Percentiles rank a stretch among this genome's conserved stretches.
phyloP scores from a whole-genome alignment of 2,797 vertebrate species.

The Novumbra hubbsi region DNA sequence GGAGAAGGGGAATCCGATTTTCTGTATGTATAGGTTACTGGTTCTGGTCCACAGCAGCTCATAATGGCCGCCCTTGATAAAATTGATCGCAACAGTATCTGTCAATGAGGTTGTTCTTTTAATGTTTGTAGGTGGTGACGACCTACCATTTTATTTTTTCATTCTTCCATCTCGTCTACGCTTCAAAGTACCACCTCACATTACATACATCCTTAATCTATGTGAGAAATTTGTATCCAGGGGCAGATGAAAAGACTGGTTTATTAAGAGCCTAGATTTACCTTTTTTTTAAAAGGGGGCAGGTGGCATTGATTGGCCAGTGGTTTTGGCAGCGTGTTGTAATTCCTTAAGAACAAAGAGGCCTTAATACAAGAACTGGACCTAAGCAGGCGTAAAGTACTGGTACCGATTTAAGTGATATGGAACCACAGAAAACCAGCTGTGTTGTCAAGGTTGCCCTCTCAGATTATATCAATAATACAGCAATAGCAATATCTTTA shows the following conservation, averaged over 20 bases:
- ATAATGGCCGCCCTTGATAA: too few species aligned
- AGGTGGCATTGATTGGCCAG: not conserved
- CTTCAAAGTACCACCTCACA: not conserved
- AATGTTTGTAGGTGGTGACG: too few species aligned
- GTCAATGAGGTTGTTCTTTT: too few species aligned
- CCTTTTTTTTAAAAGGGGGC: not conserved
- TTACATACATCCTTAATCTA: too few species aligned
- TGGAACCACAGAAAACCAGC: not conserved
- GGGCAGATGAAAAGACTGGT: not conserved
- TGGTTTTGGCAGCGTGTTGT: constrained; percentile 1
- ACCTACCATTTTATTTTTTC: not conserved
- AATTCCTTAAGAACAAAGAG: not conserved
- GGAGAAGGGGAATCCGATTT: too few species aligned
- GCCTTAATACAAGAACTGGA: not conserved
- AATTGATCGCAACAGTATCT: too few species aligned
- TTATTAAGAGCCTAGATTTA: not conserved
- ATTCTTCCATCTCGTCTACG: not conserved
- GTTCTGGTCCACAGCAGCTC: not conserved
- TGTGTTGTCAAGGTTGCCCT: not conserved
- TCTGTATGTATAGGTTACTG: not conserved
- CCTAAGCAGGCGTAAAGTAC: not conserved
- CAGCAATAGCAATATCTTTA: not conserved
- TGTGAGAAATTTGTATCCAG: not conserved
- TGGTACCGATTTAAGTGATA: not conserved
- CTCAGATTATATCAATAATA: not conserved